Conservation (phyloP, 2,113 vertebrate genomes). For the Megalops atlanticus region DNA sequence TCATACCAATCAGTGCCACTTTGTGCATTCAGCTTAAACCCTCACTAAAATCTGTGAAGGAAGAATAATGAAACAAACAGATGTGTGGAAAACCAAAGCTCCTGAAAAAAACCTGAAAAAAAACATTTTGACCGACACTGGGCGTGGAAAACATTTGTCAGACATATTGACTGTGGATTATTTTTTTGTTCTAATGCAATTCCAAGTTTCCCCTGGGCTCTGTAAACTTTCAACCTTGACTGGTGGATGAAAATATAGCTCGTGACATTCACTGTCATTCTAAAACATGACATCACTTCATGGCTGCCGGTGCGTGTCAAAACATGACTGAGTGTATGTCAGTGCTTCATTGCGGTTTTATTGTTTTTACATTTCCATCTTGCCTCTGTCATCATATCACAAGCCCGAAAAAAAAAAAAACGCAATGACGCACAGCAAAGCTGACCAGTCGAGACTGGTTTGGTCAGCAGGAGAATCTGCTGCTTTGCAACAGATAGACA, state of each 20-base stretch:
- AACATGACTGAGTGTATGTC: neutral
- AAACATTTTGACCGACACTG: too few relatives aligned
- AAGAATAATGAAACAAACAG: too few relatives aligned
- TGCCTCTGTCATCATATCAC: too few relatives aligned
- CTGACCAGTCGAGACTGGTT: neutral
- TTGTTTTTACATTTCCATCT: neutral
- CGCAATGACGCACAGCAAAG: neutral
- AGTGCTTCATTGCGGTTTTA: neutral
- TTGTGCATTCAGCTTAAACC: too few relatives aligned
- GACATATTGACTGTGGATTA: neutral
- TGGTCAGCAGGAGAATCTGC: neutral
- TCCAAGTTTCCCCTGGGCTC: neutral
- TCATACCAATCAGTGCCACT: too few relatives aligned
- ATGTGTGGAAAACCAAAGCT: too few relatives aligned
- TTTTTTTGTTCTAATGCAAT: neutral
- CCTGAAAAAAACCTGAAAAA: too few relatives aligned
- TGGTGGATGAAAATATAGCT: neutral
- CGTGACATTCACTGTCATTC: neutral
- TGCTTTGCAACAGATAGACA: neutral
- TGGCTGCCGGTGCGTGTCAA: neutral
- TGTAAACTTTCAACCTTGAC: neutral
- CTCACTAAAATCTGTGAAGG: too few relatives aligned
- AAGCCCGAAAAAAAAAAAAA: too few relatives aligned
- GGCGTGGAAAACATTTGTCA: neutral
- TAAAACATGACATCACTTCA: conserved; percentile 7